Evolutionary conservation across 2,113 vertebrate genomes (phyloP).

Genomic region (Passer montanus): DNA sequence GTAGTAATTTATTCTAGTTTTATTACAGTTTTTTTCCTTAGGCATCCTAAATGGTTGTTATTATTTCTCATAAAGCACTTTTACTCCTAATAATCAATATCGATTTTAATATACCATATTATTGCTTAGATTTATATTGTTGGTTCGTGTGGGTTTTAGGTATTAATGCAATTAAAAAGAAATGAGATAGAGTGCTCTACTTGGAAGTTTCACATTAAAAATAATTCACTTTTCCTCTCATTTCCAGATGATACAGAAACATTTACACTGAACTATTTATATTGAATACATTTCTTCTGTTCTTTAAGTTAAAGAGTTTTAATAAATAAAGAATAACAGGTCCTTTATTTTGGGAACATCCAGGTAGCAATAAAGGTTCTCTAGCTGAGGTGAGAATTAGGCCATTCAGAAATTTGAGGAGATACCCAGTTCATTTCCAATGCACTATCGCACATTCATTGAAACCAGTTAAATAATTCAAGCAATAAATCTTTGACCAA

Average conservation of each 20-base stretch:
- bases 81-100: slow-evolving; percentile 65
- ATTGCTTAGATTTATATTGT: slow-evolving; percentile 64
- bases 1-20: slow-evolving; percentile 58
- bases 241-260: not conserved
- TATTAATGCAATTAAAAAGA: slow-evolving; percentile 35
- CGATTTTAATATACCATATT: slow-evolving; percentile 44
- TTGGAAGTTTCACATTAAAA: slow-evolving; percentile 6
- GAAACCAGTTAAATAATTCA: not conserved
- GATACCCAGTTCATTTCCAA: not conserved
- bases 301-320: not conserved
- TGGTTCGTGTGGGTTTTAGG: slow-evolving; percentile 41
- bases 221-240: not conserved
- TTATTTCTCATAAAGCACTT: slow-evolving; percentile 57
- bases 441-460: not conserved
- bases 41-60: slow-evolving; percentile 41
- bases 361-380: not conserved
- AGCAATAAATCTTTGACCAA: not conserved
- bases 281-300: not conserved
- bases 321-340: not conserved
- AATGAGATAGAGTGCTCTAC: not conserved
- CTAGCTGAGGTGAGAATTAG: not conserved
- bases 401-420: not conserved
- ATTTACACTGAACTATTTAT: not conserved
- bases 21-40: not conserved
- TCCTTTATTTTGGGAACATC: not conserved